A percentile compares a stretch with the other conserved stretches of the same genome.
Conservation (phyloP, 2,888 invertebrate genomes). For the Thecophora atra region DNA sequence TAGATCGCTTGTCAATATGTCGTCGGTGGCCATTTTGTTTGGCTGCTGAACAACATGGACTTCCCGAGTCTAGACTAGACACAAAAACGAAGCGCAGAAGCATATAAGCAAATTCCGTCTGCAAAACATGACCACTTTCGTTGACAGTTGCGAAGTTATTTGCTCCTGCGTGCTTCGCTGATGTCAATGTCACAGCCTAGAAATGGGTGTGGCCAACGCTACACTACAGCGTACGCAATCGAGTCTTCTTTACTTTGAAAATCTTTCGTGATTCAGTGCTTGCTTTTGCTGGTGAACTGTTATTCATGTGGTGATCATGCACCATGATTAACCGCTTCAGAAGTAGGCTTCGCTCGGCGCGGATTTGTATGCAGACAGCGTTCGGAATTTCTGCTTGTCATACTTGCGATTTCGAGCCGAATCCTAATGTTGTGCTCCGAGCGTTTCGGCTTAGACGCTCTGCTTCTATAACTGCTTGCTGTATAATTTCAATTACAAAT, state of each 20-base stretch:
- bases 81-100: neutral
- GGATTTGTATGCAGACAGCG: constrained; percentile 57
- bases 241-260: too few species aligned
- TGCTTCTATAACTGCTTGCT: neutral
- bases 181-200: too few species aligned
- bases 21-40: neutral
- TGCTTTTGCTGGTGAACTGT: too few species aligned
- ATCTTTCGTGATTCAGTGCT: too few species aligned
- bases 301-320: too few species aligned
- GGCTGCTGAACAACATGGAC: neutral
- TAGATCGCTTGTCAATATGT: constrained; percentile 23
- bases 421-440: constrained; percentile 35
- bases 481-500: constrained; percentile 39
- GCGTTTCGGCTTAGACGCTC: neutral
- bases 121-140: too few species aligned
- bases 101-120: neutral
- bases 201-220: too few species aligned
- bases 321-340: neutral
- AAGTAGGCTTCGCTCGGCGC: neutral
- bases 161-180: too few species aligned
- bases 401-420: constrained; percentile 32
- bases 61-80: neutral
- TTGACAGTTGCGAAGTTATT: too few species aligned
- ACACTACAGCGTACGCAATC: too few species aligned
- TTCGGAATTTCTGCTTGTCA: constrained; percentile 50